phyloP scores from a whole-genome alignment of 2,797 vertebrate species.

The Sebastes wilsoni region DNA sequence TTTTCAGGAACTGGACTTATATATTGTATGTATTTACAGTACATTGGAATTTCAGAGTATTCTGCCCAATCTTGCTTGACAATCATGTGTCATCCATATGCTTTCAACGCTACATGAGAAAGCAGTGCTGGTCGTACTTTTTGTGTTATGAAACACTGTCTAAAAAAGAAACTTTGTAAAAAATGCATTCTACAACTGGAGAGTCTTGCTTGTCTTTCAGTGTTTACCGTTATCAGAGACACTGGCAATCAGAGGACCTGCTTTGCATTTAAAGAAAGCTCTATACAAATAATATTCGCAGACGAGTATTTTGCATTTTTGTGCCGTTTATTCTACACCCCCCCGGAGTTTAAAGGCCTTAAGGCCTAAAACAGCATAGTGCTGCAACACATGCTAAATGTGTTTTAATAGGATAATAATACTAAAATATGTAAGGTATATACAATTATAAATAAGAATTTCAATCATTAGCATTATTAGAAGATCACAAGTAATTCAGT shows the following conservation, averaged over 20 bases:
- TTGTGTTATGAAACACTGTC: not conserved
- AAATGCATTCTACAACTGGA: not conserved
- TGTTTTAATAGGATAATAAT: not conserved
- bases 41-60: not conserved
- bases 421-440: not conserved
- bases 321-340: no score
- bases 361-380: no score
- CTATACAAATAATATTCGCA: no score
- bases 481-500: not conserved
- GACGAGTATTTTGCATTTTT: no score
- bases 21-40: not conserved
- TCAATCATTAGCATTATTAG: not conserved
- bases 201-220: not conserved
- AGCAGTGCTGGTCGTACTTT: not conserved
- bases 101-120: not conserved
- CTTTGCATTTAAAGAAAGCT: not conserved
- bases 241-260: not conserved
- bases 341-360: no score
- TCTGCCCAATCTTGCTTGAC: not conserved
- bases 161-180: not conserved
- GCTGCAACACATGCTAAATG: not conserved
- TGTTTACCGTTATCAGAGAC: not conserved
- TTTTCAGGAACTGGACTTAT: not conserved
- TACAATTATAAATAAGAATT: not conserved
- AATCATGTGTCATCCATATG: not conserved